phyloP scores from a whole-genome alignment of 2,888 invertebrate species.

The Tetrapedia diversipes region DNA sequence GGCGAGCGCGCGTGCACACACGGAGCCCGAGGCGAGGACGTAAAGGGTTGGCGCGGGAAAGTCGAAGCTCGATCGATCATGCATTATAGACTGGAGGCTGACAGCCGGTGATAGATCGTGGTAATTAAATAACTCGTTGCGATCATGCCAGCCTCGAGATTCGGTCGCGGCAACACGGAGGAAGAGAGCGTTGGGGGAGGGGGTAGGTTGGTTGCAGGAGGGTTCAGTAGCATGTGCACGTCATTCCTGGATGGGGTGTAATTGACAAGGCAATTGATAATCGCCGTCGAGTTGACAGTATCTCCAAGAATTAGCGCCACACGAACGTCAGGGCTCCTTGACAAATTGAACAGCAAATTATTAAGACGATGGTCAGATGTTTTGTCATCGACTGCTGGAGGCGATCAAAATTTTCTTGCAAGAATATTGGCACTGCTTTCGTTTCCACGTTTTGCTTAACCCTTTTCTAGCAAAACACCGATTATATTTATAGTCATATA shows the following conservation, averaged over 20 bases:
- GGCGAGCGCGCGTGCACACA: conserved; percentile 3
- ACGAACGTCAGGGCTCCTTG: conserved; percentile 43
- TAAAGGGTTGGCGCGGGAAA: conserved; percentile 67
- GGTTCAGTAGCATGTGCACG: conserved; percentile 73
- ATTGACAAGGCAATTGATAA: conserved; percentile 81
- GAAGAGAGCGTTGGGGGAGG: conserved; percentile 44
- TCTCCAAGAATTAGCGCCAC: conserved; percentile 72
- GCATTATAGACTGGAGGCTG: conserved; percentile 80
- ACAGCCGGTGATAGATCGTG: conserved; percentile 81
- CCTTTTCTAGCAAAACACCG: no score
- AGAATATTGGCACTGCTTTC: no score
- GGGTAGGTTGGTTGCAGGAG: conserved; percentile 40
- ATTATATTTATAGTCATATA: no score
- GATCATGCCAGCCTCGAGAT: conserved; percentile 76
- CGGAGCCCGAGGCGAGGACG: background rate
- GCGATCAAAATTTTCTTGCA: background rate
- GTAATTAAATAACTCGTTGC: conserved; percentile 81
- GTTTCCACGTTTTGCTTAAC: no score
- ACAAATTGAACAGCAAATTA: conserved; percentile 54
- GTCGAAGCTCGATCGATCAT: conserved; percentile 79
- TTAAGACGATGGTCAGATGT: conserved; percentile 39
- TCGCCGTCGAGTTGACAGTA: conserved; percentile 73
- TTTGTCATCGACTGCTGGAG: background rate
- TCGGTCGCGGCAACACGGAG: conserved; percentile 59
- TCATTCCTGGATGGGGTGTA: conserved; percentile 75